These are phyloP conservation scores for Slavum lentiscoides DNA, from an alignment of 2,888 invertebrate genomes.

Conservation along the genomic window DNA sequence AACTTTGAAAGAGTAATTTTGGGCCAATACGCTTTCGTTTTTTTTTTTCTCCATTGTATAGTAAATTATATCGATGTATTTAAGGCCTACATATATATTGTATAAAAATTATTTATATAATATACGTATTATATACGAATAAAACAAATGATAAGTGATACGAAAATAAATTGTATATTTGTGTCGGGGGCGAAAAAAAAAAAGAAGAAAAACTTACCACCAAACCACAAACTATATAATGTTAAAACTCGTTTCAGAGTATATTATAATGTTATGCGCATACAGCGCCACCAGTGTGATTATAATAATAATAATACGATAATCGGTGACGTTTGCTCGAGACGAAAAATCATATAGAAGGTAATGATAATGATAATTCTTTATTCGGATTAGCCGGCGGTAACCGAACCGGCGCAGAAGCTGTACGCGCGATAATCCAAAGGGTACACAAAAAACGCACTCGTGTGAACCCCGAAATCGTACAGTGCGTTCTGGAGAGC, in stretches of 20 bases:
- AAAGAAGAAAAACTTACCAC: too few species aligned
- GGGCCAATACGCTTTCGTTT: slow-evolving; percentile 17
- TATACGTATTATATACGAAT: not conserved
- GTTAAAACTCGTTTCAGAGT: too few species aligned
- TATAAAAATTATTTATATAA: not conserved
- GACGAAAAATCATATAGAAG: too few species aligned
- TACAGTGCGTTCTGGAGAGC: not conserved
- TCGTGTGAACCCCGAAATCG: slow-evolving; percentile 28
- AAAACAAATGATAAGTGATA: slow-evolving; percentile 50
- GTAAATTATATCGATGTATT: slow-evolving; percentile 17
- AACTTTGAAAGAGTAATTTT: slow-evolving; percentile 1
- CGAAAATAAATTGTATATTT: slow-evolving; percentile 34
- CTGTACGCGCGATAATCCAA: too few species aligned
- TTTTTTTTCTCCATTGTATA: not conserved
- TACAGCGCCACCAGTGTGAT: too few species aligned
- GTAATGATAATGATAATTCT: too few species aligned
- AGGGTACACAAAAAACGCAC: not conserved
- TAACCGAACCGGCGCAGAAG: too few species aligned
- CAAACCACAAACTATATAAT: too few species aligned
- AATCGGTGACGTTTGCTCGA: too few species aligned
- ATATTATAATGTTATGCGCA: too few species aligned
- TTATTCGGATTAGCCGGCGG: too few species aligned
- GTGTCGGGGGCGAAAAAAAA: not conserved
- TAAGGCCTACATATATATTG: slow-evolving; percentile 34
- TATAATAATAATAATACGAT: too few species aligned